Evolutionary conservation across 1,140 invertebrate genomes (phyloP), one percentile per base, ranked within the genome.

Genomic region (Coelopa frigida): DNA sequence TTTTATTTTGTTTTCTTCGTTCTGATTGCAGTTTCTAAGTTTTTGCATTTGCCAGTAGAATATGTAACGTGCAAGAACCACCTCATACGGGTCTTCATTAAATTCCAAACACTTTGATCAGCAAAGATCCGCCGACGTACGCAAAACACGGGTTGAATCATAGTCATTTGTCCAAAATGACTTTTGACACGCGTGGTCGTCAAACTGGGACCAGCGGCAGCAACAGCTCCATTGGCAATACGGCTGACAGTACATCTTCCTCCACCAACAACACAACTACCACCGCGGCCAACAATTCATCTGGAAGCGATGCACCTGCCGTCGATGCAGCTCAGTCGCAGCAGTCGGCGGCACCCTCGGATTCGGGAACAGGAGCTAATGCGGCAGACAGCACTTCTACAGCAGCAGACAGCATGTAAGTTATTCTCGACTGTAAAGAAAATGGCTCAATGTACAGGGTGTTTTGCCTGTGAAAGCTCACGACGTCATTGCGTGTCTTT

Each of bases 21-120:
- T 42, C 59, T 65, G 56, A 54, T 65, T 65, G 59, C 62, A 65
- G 61, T 65, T 65, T 65, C 64, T 65, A 58, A 59, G 65, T 62
- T 65, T 65, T 65, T 59, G 59, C 59, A 58, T 58, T 51, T 60
- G 55, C 51, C 59, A 53, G 40, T 55, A 56, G 59, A 65, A 65
- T 65, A 65, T 65, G 61, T 65, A 65, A 65, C 58, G n/a, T n/a
- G n/a, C n/a, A n/a, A n/a, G n/a, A n/a, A n/a, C n/a, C n/a, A n/a
- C n/a, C n/a, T n/a, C n/a, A n/a, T n/a, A n/a, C n/a, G n/a, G n/a
- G n/a, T n/a, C n/a, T n/a, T n/a, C n/a, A n/a, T n/a, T n/a, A n/a
- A n/a, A n/a, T n/a, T n/a, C n/a, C n/a, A n/a, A n/a, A n/a, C n/a
- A n/a, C n/a, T n/a, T n/a, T n/a, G n/a, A n/a, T n/a, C n/a, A n/a